phyloP scores from a whole-genome alignment of 2,888 invertebrate genomes.

The Adineta ricciae region DNA sequence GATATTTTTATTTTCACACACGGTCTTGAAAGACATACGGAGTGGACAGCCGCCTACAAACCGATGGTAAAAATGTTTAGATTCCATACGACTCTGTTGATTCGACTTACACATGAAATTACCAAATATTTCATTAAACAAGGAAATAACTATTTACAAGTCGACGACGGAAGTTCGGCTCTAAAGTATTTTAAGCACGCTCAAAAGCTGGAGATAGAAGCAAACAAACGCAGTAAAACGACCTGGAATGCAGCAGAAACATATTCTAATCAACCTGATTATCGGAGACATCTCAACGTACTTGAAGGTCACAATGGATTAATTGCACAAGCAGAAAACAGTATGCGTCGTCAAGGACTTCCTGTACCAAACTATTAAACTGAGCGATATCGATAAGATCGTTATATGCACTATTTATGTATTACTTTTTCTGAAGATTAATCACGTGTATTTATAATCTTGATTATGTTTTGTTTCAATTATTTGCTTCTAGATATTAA shows the following conservation, averaged over 20 bases:
- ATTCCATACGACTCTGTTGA: background rate
- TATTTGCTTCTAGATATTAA: no score
- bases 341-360: no score
- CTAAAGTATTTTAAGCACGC: background rate
- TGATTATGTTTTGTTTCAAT: no score
- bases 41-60: background rate
- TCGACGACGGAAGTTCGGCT: background rate
- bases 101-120: background rate
- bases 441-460: no score
- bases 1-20: background rate
- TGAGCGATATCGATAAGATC: no score
- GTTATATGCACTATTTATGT: no score
- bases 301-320: background rate
- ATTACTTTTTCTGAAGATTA: no score
- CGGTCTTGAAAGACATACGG: background rate
- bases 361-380: no score
- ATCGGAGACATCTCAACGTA: background rate
- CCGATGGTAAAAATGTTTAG: background rate
- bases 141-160: background rate
- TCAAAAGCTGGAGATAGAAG: background rate
- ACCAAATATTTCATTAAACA: background rate
- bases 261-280: background rate
- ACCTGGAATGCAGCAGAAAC: background rate
- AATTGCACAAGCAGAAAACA: background rate
- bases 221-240: background rate